These are phyloP conservation scores for Dysmachus trigonus DNA, from an alignment of 2,888 invertebrate species.

Conservation along the genomic window DNA sequence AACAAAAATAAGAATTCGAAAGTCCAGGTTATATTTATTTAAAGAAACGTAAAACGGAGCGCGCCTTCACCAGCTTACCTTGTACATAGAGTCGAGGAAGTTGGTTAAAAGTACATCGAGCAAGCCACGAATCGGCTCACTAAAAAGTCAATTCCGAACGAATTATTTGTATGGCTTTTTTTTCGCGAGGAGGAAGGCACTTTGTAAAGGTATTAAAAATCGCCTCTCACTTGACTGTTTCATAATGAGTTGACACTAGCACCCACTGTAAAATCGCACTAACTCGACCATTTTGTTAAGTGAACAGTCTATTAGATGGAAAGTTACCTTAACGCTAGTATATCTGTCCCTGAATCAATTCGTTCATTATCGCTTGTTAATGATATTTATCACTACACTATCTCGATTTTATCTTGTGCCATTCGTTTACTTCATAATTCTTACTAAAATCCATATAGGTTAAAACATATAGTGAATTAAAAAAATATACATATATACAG, in stretches of 20 bases:
- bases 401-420: no score
- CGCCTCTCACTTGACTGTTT: neutral
- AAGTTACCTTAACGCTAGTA: neutral
- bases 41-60: neutral
- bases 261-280: neutral
- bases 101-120: neutral
- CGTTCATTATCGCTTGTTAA: no score
- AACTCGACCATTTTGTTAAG: neutral
- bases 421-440: no score
- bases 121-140: neutral
- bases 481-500: no score
- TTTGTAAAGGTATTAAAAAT: neutral
- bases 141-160: neutral
- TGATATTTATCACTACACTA: no score
- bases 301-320: neutral
- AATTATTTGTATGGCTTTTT: conserved; percentile 22
- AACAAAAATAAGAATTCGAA: neutral
- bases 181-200: neutral
- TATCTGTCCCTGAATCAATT: no score
- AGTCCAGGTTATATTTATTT: neutral
- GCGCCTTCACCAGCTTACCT: conserved; percentile 9
- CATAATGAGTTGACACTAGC: neutral
- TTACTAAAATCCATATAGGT: no score
- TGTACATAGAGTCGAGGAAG: neutral
- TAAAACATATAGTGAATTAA: no score